Base-by-base conservation (phyloP, 2,888 invertebrate genomes). In the Dasysyrphus tricinctus region DNA sequence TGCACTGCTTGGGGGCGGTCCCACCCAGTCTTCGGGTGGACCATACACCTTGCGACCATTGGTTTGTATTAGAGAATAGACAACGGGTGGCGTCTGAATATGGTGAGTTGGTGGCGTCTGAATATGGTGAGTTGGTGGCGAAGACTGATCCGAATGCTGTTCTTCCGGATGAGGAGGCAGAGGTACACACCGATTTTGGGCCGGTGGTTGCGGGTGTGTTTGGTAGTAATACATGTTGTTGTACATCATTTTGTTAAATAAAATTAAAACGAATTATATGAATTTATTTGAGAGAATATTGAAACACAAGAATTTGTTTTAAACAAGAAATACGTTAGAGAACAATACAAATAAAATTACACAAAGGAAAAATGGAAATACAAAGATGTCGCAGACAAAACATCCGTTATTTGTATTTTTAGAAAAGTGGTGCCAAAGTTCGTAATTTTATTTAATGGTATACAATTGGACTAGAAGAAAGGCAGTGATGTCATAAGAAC, bases 41-140 rank as follows among this genome's bases (percentile, higher is more conserved):
- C 90, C 89, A 39, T 89, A 84, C 0, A 90, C 89, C 72, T 89
- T 89, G 11, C 90, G 89, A 0, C 91, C 90, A 83, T 90, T 90
- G 70, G 89, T 89, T 80, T 90, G 90, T 80, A 91, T 89, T 6
- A 89, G 56, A 1, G 88, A 85, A n/a, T 88, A 59, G 3, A 65
- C 19, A 14, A 47, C 44, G 3, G 70, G 24, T 2, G 74, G 12
- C 7, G 19, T 57, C 5, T 80, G 51, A 1, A 51, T 16, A 61
- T 24, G 9, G 12, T 39, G 19, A 32, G 32, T 32, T 32, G 32
- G n/a, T n/a, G n/a, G n/a, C n/a, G n/a, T 57, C 5, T 80, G 51
- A 1, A 51, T 16, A 61, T 24, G 9, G 12, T 32, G 24, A n/a
- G 32, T 73, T 11, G 39, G 19, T 3, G 61, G 49, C 9, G 42